Evolutionary conservation across 2,113 vertebrate genomes (phyloP).

Genomic region (Oxyura jamaicensis): DNA sequence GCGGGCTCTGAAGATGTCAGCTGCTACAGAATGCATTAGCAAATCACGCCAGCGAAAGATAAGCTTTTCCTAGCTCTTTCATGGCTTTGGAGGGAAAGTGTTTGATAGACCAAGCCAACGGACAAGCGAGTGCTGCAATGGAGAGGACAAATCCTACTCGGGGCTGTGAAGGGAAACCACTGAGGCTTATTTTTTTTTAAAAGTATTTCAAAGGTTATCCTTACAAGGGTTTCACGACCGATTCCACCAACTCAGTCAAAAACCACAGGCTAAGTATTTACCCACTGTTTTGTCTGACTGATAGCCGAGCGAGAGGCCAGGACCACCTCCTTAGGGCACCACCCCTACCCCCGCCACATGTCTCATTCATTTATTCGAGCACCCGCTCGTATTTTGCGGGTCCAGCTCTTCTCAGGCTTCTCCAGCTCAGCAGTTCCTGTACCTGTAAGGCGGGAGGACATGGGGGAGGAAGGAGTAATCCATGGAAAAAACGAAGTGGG

Average conservation of each 20-base stretch:
- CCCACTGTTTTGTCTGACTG: not conserved
- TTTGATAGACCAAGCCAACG: not conserved
- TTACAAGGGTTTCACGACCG: not conserved
- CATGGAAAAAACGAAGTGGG: rapidly evolving
- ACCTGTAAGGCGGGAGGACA: not conserved
- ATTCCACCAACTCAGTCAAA: not conserved
- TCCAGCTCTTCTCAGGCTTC: not conserved
- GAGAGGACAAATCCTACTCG: not conserved
- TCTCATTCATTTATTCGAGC: no score
- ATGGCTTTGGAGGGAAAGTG: not conserved
- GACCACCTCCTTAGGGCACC: not conserved
- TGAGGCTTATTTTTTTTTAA: no score
- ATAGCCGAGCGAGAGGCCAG: not conserved
- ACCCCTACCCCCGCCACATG: not conserved
- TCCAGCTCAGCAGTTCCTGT: not conserved
- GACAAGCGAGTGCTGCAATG: rapidly evolving
- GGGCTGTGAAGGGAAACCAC: not conserved
- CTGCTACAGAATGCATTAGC: not conserved
- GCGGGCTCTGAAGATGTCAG: not conserved
- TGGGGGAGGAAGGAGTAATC: not conserved
- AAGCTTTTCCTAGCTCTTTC: not conserved
- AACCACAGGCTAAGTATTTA: not conserved
- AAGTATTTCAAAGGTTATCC: not conserved
- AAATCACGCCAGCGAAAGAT: not conserved
- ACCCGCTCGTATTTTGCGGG: rapidly evolving